Conservation (phyloP, 2,113 vertebrate genomes). For the Hippopotamus amphibius region DNA sequence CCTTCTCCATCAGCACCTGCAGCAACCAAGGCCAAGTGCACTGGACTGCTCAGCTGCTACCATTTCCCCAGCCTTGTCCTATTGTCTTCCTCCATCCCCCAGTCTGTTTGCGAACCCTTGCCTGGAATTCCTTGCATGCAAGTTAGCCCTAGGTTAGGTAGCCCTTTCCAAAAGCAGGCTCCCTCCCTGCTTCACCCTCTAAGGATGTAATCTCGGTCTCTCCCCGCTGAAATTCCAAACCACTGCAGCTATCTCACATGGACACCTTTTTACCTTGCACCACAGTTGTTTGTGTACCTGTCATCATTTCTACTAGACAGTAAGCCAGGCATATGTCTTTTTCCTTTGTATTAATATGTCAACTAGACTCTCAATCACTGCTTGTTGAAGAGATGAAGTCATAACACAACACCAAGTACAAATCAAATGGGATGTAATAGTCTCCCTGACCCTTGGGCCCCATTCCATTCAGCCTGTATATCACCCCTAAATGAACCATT, state of each 20-base stretch:
- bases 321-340: neutral
- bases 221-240: neutral
- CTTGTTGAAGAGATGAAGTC: neutral
- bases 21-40: neutral
- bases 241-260: neutral
- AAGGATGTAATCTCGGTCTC: neutral
- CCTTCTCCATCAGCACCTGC: neutral
- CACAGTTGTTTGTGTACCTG: neutral
- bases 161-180: neutral
- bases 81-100: neutral
- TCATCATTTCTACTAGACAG: neutral
- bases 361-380: neutral
- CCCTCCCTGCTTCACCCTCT: neutral
- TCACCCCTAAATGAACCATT: neutral
- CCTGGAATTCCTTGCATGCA: neutral
- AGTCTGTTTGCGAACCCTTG: neutral
- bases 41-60: neutral
- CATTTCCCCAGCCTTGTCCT: neutral
- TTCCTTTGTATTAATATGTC: neutral
- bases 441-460: neutral
- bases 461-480: neutral
- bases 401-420: neutral
- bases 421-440: neutral
- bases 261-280: neutral
- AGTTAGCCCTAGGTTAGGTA: neutral